phyloP scores from a whole-genome alignment of 2,888 invertebrate genomes.

The Endomychus coccineus region DNA sequence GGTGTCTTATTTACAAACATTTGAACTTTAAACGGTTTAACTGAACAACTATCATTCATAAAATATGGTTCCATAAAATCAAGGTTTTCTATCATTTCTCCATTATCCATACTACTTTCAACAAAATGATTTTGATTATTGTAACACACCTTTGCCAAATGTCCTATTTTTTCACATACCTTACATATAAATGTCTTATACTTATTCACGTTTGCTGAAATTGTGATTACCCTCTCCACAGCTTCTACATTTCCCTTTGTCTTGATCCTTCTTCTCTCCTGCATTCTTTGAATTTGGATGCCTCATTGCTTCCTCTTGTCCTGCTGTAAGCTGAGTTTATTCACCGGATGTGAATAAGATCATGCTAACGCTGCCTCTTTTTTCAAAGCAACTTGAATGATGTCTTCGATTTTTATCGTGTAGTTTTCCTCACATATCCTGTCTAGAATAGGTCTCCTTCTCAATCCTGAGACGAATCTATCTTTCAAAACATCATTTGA shows the following conservation, averaged over 20 bases:
- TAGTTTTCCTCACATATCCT: conserved; percentile 20
- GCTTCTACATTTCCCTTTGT: not conserved
- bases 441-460: conserved; percentile 17
- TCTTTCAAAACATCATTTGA: conserved; percentile 17
- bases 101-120: too few species aligned
- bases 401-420: conserved; percentile 4
- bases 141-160: conserved; percentile 9
- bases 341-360: not conserved
- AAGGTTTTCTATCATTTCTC: too few species aligned
- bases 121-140: not conserved
- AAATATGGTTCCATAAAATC: too few species aligned
- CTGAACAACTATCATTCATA: conserved; percentile 3
- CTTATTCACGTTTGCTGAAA: conserved; percentile 6
- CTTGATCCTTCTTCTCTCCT: not conserved
- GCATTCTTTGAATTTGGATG: not conserved
- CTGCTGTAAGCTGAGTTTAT: not conserved
- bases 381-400: conserved; percentile 13
- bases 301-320: not conserved
- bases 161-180: conserved; percentile 9
- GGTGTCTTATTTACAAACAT: conserved; percentile 6
- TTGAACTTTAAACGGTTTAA: conserved; percentile 3
- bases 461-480: conserved; percentile 19
- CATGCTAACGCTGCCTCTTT: conserved; percentile 11
- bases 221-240: conserved; percentile 3
- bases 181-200: conserved; percentile 8